Evolutionary conservation across 2,113 vertebrate species (phyloP).

Genomic region (Danio rerio): GRCz12tu NC_133185.1:25955001-25955500

Average conservation of each 20-base stretch:
- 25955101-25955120: too few species aligned
- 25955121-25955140: neutral
- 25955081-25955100: too few species aligned
- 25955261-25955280: conserved; percentile 16
- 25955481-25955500: conserved; percentile 23
- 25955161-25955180: neutral
- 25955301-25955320: neutral
- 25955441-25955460: neutral
- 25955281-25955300: neutral
- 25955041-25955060: neutral
- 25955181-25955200: neutral
- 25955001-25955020: too few species aligned
- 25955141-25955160: neutral
- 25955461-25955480: neutral
- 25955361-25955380: neutral
- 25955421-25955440: conserved; percentile 52
- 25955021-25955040: too few species aligned
- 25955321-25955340: neutral
- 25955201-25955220: neutral
- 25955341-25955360: neutral
- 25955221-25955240: neutral
- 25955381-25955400: conserved; percentile 9
- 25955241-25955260: neutral
- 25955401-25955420: conserved; percentile 44
- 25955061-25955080: neutral